Percentiles rank a stretch among this genome's conserved stretches.
These are phyloP conservation scores for Mellilla xanthometata DNA, from an alignment of 2,888 invertebrate species.

Conservation along the genomic window DNA sequence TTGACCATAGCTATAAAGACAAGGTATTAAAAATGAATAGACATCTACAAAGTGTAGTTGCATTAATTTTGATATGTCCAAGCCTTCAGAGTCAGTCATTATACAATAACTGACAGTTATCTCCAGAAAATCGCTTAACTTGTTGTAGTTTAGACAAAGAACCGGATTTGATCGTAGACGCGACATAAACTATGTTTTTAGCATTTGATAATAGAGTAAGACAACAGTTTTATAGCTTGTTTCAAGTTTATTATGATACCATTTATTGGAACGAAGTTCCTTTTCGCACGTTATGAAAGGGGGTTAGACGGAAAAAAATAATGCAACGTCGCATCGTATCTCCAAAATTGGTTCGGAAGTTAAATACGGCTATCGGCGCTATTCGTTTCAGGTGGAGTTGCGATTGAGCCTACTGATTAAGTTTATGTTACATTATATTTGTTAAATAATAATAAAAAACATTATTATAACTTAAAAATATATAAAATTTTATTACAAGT, in stretches of 20 bases:
- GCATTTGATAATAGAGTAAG: constrained; percentile 7
- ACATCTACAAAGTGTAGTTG: background rate
- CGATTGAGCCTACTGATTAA: too few species aligned
- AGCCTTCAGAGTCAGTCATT: constrained; percentile 32
- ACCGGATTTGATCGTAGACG: constrained; percentile 39
- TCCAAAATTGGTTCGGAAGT: too few species aligned
- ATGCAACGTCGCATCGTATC: too few species aligned
- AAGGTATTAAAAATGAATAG: background rate
- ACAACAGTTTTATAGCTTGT: background rate
- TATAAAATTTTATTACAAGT: too few species aligned
- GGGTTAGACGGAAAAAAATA: too few species aligned
- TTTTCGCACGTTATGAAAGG: too few species aligned
- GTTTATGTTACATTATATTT: too few species aligned
- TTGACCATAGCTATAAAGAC: constrained; percentile 1
- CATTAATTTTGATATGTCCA: constrained; percentile 35
- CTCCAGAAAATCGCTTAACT: constrained; percentile 44
- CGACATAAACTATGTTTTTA: constrained; percentile 37
- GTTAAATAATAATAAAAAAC: too few species aligned
- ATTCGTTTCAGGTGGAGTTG: too few species aligned
- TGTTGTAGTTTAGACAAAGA: constrained; percentile 42
- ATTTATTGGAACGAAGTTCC: too few species aligned
- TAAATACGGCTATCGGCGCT: too few species aligned
- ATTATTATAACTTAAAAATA: too few species aligned
- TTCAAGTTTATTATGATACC: background rate
- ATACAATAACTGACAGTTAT: constrained; percentile 36